Base-by-base conservation (phyloP, 1,140 invertebrate genomes). In the Glossosoma conforme region DNA sequence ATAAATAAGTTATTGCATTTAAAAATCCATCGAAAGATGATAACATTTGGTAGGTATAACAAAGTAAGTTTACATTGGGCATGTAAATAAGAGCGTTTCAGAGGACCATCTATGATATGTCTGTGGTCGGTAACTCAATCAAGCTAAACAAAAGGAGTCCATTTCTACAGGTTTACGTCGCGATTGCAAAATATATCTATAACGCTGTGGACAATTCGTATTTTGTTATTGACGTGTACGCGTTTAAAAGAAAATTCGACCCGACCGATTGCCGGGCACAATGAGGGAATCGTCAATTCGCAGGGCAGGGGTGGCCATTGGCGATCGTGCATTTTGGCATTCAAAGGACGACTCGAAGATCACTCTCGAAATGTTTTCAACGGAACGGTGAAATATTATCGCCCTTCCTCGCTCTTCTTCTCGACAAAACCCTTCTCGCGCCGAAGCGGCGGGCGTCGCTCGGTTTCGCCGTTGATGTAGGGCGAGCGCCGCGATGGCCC, bases 301-400 rank as follows among this genome's bases (percentile, higher is more conserved):
- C 66, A 65, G 65, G 71, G 69, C 70, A 70, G 71, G 72, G 71
- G 71, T 71, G 69, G 71, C 71, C 71, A 74, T 74, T 72, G 70
- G 57, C 60, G 70, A 74, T 72, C 72, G 70, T 71, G 69, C 68
- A 64, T 67, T 69, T 72, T 72, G 69, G 67, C 69, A 72, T 70
- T 72, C 67, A 67, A 69, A 71, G 61, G 63, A 22, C 35, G 37
- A 24, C 28, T 44, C 19, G n/a, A 17, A 18, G 22, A 36, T 44
- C 14, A 19, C 28, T 37, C 13, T 42, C 30, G 38, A 42, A 10
- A 21, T 13, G 25, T 42, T 50, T 42, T 33, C 38, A 15, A 42
- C 20, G 35, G 43, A 43, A 9, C 47, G 38, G 47, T 50, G 47
- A 50, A 22, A 18, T 46, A n/a, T n/a, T n/a, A n/a, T n/a, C n/a